phyloP scores from a whole-genome alignment of 2,888 invertebrate genomes.

The Spilosoma lubricipeda region DNA sequence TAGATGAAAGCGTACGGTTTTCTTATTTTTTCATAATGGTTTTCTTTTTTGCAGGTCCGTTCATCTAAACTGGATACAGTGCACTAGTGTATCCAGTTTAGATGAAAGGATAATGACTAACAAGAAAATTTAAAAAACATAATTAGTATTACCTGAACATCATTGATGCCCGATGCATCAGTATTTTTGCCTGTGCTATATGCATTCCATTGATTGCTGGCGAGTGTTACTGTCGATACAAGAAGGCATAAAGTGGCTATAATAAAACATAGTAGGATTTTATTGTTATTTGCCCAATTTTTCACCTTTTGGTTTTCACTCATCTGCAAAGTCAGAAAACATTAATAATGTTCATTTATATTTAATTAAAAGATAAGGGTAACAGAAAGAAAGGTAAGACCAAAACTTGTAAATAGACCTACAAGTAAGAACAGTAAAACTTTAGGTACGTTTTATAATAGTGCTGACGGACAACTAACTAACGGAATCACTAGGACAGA shows the following conservation, averaged over 20 bases:
- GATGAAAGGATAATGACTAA: no score
- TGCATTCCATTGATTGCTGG: constrained; percentile 45
- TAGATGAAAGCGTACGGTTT: no score
- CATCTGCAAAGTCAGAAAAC: constrained; percentile 40
- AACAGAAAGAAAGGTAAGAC: background rate
- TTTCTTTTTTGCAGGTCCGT: no score
- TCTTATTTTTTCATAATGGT: no score
- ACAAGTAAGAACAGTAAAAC: no score
- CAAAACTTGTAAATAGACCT: background rate
- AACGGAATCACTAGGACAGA: no score
- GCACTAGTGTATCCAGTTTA: no score
- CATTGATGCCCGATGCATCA: background rate
- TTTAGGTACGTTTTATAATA: no score
- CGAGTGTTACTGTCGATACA: constrained; percentile 84
- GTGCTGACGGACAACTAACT: no score
- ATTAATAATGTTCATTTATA: constrained; percentile 11
- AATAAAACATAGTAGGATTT: constrained; percentile 69
- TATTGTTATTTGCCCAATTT: constrained; percentile 60
- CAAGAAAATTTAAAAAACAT: background rate
- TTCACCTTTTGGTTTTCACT: constrained; percentile 22
- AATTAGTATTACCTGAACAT: constrained; percentile 1
- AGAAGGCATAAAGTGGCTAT: constrained; percentile 73
- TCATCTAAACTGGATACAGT: no score
- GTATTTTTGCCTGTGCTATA: background rate
- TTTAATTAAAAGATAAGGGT: background rate